Conservation (phyloP, 2,113 vertebrate species). For the Garra rufa region DNA sequence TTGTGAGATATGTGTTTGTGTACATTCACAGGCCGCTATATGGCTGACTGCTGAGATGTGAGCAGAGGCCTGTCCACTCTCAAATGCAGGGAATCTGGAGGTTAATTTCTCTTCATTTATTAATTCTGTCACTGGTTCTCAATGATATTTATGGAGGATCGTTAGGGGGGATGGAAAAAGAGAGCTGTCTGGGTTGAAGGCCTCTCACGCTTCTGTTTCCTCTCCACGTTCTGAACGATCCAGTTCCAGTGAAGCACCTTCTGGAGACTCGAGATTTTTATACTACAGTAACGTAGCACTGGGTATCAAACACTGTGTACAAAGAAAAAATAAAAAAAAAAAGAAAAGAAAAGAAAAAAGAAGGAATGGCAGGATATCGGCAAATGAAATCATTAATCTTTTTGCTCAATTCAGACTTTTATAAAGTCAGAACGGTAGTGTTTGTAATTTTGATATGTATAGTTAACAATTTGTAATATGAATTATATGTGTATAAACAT, state of each 20-base stretch:
- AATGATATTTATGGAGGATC: slow-evolving; percentile 16
- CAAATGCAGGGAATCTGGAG: slow-evolving; percentile 61
- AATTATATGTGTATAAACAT: slow-evolving; percentile 68
- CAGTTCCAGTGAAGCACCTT: slow-evolving; percentile 65
- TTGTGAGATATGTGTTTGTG: slow-evolving; percentile 26
- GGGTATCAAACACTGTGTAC: slow-evolving; percentile 88
- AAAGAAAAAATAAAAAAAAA: slow-evolving; percentile 59
- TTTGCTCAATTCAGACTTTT: slow-evolving; percentile 75
- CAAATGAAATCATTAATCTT: slow-evolving; percentile 67
- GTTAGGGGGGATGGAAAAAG: slow-evolving; percentile 32
- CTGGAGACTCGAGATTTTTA: slow-evolving; percentile 71
- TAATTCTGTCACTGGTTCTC: slow-evolving; percentile 26
- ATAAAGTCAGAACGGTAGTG: slow-evolving; percentile 71
- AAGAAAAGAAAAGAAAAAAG: slow-evolving; percentile 60
- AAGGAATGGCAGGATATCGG: slow-evolving; percentile 76
- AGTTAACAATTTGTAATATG: slow-evolving; percentile 69
- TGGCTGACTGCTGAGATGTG: slow-evolving; percentile 91
- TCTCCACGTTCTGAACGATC: slow-evolving; percentile 74
- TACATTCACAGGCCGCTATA: slow-evolving; percentile 89
- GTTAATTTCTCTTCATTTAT: slow-evolving; percentile 45
- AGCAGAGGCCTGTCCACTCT: slow-evolving; percentile 54
- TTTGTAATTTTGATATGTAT: slow-evolving; percentile 59
- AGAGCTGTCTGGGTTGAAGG: slow-evolving; percentile 37
- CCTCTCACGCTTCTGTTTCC: slow-evolving; percentile 49
- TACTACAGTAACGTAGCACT: slow-evolving; percentile 88